Evolutionary conservation across 2,888 invertebrate genomes (phyloP), one percentile per base, ranked within the genome.

Genomic region (Chalcosyrphus nemorum): DNA sequence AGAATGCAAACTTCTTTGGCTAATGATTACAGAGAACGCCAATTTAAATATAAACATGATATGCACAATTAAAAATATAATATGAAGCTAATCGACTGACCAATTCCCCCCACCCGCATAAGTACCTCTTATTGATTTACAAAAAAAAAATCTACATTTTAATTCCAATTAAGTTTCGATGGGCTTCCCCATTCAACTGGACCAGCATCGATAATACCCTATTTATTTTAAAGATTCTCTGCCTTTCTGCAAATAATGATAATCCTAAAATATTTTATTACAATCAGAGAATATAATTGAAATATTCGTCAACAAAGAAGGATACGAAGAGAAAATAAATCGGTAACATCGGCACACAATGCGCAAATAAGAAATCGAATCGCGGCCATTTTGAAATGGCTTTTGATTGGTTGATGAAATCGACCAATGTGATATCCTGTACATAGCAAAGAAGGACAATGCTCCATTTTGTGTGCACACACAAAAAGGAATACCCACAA

Each of bases 361-460:
- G 78, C 81, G 76, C 81, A 84, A 57, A 86, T 72, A 86, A 86
- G 86, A 86, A 87, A 87, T 85, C 86, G 86, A 84, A 84, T 84
- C 88, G 88, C 91, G 90, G 91, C 91, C 91, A 91, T 91, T 90
- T 91, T 91, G 91, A 90, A 89, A 89, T 89, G 88, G 89, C 86
- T 91, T 91, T 89, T 90, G 90, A 91, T 91, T 91, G 91, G 91
- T 91, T 89, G 90, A 89, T 89, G 89, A 88, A 90, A 90, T 91
- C 91, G 91, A 91, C 91, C 91, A 91, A 91, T 91, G 90, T 91
- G 89, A 89, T 89, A 89, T 90, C 88, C 88, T 88, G 89, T 88
- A 87, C 87, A 89, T 86, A 87, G 86, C 61, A 81, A 87, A 87
- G 87, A 87, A 89, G 88, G 89, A 89, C 88, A 89, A 89, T 90